Conservation (phyloP, 2,113 vertebrate genomes). For the Chlamydotis undulata region DNA sequence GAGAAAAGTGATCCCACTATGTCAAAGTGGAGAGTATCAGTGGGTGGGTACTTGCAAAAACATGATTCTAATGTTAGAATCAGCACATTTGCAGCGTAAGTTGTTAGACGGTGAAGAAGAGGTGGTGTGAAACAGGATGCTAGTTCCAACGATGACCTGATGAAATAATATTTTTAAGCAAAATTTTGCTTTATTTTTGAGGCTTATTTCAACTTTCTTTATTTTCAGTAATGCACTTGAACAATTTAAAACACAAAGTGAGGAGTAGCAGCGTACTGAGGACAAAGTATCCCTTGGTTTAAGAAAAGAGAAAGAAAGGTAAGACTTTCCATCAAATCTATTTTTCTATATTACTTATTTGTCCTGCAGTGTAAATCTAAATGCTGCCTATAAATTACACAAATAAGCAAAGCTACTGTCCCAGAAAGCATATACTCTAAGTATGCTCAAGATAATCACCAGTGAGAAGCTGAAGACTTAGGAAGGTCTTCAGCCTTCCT, state of each 20-base stretch:
- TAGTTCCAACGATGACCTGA: background rate
- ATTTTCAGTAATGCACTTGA: background rate
- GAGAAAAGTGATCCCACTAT: background rate
- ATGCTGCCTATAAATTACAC: background rate
- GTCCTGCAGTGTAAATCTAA: background rate
- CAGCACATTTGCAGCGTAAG: background rate
- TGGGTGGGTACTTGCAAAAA: background rate
- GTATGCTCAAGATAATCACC: background rate
- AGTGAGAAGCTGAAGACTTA: background rate
- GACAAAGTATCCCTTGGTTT: background rate
- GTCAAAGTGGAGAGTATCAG: background rate
- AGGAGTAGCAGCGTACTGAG: background rate
- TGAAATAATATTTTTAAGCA: background rate
- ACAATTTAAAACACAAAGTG: background rate
- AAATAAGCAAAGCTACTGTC: background rate
- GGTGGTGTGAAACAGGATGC: background rate
- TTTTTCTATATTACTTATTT: background rate
- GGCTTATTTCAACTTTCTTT: background rate
- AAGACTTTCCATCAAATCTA: background rate
- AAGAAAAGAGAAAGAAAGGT: background rate
- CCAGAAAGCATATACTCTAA: background rate
- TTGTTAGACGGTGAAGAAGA: background rate
- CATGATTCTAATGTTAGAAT: background rate
- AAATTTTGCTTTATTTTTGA: background rate
- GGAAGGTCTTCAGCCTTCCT: background rate